phyloP scores from a whole-genome alignment of 1,140 invertebrate species.

The Ganaspis sp. region DNA sequence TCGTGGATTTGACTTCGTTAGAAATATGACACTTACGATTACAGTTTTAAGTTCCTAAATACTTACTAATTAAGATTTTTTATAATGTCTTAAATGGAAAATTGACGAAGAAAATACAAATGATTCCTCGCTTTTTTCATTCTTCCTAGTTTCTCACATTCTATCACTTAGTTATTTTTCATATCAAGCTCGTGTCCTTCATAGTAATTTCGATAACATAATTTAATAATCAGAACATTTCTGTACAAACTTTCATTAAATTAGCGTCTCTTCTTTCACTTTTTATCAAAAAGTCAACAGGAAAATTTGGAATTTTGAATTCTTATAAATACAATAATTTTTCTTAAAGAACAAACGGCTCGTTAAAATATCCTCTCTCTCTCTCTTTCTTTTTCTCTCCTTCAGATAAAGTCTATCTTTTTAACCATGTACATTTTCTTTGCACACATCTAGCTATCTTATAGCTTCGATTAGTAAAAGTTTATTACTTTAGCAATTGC shows the following conservation, averaged over 20 bases:
- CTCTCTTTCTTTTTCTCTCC: slow-evolving; percentile 59
- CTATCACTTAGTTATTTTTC: slow-evolving; percentile 55
- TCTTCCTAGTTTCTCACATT: slow-evolving; percentile 48
- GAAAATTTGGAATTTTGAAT: slow-evolving; percentile 75
- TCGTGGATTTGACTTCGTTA: slow-evolving; percentile 76
- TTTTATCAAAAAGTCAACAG: slow-evolving; percentile 71
- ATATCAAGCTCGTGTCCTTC: slow-evolving; percentile 45
- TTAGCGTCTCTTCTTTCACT: slow-evolving; percentile 49
- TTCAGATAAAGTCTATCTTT: slow-evolving; percentile 64
- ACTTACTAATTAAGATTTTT: slow-evolving; percentile 53
- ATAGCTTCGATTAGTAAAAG: slow-evolving; percentile 68
- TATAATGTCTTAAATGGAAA: slow-evolving; percentile 72
- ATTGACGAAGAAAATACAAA: slow-evolving; percentile 77
- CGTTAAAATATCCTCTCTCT: slow-evolving; percentile 48
- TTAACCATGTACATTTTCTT: slow-evolving; percentile 71
- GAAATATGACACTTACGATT: slow-evolving; percentile 76
- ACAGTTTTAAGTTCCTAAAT: slow-evolving; percentile 67
- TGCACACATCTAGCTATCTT: slow-evolving; percentile 71
- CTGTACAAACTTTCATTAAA: slow-evolving; percentile 74
- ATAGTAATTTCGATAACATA: slow-evolving; percentile 69
- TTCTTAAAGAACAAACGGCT: slow-evolving; percentile 72
- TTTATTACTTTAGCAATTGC: slow-evolving; percentile 47
- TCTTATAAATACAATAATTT: slow-evolving; percentile 66
- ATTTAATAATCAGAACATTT: slow-evolving; percentile 77
- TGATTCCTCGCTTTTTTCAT: slow-evolving; percentile 65